phyloP scores from a whole-genome alignment of 2,797 vertebrate species.

The Austrolebias charrua region DNA sequence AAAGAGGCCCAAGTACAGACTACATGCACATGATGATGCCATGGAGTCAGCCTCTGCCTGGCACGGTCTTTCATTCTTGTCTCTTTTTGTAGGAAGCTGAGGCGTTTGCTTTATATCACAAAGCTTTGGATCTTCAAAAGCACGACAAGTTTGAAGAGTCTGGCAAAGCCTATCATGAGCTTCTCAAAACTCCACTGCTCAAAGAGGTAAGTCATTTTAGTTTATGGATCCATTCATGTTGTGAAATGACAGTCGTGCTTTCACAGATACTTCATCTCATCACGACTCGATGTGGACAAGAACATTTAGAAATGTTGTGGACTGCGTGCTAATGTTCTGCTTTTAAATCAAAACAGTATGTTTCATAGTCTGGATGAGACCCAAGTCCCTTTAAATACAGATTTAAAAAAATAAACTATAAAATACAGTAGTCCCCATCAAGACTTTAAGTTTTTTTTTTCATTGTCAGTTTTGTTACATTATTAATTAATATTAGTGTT shows the following conservation, averaged over 20 bases:
- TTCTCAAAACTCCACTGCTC: constrained; percentile 92
- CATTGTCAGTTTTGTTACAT: background rate
- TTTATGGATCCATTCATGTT: background rate
- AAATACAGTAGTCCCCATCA: too few species aligned
- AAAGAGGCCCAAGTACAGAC: constrained; percentile 93
- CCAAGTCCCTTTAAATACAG: background rate
- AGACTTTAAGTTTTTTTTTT: background rate
- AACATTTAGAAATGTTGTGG: too few species aligned
- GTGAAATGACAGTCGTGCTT: background rate
- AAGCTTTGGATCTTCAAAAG: constrained; percentile 97
- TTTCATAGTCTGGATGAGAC: background rate
- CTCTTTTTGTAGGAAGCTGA: constrained; percentile 87
- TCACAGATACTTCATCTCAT: background rate
- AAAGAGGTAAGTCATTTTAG: constrained; percentile 83
- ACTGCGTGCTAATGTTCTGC: background rate
- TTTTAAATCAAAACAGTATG: background rate
- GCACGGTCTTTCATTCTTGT: constrained; percentile 2
- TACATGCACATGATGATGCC: background rate
- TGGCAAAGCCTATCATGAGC: constrained; percentile 92
- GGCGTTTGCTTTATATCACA: constrained; percentile 96
- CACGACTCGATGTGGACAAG: too few species aligned
- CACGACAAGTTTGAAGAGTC: constrained; percentile 97
- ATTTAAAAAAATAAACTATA: too few species aligned
- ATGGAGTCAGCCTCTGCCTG: too few species aligned
- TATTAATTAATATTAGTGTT: background rate